These are phyloP conservation scores for Solen grandis DNA, from an alignment of 1,140 invertebrate genomes.

Conservation along the genomic window DNA sequence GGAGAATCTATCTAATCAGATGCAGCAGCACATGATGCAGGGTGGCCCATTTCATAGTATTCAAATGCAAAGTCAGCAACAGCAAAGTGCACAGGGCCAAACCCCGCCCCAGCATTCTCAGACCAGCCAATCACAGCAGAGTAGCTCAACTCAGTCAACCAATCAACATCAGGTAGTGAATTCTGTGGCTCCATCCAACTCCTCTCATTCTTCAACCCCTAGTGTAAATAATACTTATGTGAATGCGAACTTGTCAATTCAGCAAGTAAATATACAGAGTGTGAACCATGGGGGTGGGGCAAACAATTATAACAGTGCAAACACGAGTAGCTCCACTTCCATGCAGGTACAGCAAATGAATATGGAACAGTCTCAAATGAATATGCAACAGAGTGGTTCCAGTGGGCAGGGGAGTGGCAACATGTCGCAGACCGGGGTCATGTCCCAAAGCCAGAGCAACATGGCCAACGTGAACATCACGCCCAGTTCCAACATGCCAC, in stretches of 20 bases:
- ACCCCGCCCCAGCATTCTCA: conserved; percentile 3
- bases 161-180: neutral
- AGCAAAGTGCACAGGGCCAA: conserved; percentile 42
- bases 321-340: conserved; percentile 58
- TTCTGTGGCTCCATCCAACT: neutral
- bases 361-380: conserved; percentile 63
- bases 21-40: conserved; percentile 81
- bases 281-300: conserved; percentile 68
- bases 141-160: conserved; percentile 45
- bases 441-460: conserved; percentile 25
- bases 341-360: conserved; percentile 78
- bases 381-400: conserved; percentile 43
- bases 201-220: conserved; percentile 69
- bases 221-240: conserved; percentile 83
- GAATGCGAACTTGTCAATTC: conserved; percentile 83
- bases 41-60: conserved; percentile 81
- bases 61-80: conserved; percentile 77
- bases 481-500: conserved; percentile 28
- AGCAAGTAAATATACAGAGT: conserved; percentile 83
- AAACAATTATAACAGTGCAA: conserved; percentile 58
- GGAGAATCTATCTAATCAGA: conserved; percentile 79
- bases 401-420: conserved; percentile 17
- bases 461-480: conserved; percentile 25
- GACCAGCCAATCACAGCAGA: neutral
- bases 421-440: conserved; percentile 40